phyloP scores from a whole-genome alignment of 2,113 vertebrate species.

The Cebidichthys violaceus region DNA sequence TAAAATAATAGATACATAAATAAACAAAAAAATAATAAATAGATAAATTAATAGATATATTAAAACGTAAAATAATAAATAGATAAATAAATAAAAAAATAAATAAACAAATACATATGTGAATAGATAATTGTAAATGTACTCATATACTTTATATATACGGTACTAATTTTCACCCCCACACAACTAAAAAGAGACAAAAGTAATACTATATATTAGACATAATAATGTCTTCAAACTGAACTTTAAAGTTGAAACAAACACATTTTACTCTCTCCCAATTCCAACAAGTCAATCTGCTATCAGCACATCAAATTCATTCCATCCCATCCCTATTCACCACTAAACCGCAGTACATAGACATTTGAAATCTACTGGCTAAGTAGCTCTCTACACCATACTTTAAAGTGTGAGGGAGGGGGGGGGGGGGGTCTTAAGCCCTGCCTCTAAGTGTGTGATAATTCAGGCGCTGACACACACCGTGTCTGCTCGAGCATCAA shows the following conservation, averaged over 20 bases:
- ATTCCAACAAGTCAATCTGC: conserved; percentile 45
- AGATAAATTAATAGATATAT: not conserved
- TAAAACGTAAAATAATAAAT: not conserved
- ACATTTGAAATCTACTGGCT: conserved; percentile 60
- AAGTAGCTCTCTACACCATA: conserved; percentile 49
- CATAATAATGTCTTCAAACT: not conserved
- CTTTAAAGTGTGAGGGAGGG: conserved; percentile 51
- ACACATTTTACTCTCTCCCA: not conserved
- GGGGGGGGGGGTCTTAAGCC: conserved; percentile 54
- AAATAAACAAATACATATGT: not conserved
- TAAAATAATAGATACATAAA: not conserved
- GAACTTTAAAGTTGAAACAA: not conserved
- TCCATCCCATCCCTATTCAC: conserved; percentile 31
- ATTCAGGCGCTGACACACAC: conserved; percentile 79
- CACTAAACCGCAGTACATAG: conserved; percentile 42
- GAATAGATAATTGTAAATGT: not conserved
- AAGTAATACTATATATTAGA: not conserved
- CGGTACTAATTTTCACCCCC: not conserved
- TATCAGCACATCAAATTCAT: conserved; percentile 48
- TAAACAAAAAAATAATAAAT: not conserved
- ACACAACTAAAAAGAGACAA: not conserved
- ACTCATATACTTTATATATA: not conserved
- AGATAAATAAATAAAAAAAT: not conserved
- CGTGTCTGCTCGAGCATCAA: conserved; percentile 79
- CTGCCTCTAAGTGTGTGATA: conserved; percentile 80